Conservation (phyloP, 2,113 vertebrate species). For the Aix galericulata region DNA sequence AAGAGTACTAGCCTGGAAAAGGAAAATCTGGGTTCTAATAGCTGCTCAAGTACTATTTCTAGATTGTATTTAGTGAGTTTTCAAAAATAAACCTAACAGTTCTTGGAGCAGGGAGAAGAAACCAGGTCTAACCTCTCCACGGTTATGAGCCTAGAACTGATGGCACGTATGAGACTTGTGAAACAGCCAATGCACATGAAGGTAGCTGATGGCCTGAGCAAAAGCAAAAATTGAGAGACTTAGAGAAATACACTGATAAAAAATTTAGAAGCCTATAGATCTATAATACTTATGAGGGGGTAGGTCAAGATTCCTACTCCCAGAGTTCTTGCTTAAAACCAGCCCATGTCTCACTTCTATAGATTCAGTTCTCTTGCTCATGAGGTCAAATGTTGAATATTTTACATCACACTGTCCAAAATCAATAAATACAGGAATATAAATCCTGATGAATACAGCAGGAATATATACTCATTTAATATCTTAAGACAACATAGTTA, state of each 20-base stretch:
- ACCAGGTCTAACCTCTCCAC: not conserved
- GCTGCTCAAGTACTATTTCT: not conserved
- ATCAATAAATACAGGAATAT: not conserved
- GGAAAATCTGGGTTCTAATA: not conserved
- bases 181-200: not conserved
- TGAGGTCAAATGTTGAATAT: not conserved
- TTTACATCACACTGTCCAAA: not conserved
- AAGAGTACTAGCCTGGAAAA: not conserved
- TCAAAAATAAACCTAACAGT: not conserved
- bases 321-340: not conserved
- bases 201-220: not conserved
- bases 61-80: not conserved
- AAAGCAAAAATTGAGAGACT: not conserved
- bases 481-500: not conserved
- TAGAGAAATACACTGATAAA: not conserved
- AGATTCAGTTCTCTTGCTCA: not conserved
- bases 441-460: not conserved
- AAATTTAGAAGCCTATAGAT: not conserved
- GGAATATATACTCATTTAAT: not conserved
- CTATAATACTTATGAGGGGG: not conserved
- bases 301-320: not conserved
- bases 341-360: not conserved
- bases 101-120: not conserved
- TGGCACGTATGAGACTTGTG: rapidly evolving
- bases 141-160: not conserved